Conservation (phyloP, 2,113 vertebrate genomes). For the Nothobranchius kuhntae region DNA sequence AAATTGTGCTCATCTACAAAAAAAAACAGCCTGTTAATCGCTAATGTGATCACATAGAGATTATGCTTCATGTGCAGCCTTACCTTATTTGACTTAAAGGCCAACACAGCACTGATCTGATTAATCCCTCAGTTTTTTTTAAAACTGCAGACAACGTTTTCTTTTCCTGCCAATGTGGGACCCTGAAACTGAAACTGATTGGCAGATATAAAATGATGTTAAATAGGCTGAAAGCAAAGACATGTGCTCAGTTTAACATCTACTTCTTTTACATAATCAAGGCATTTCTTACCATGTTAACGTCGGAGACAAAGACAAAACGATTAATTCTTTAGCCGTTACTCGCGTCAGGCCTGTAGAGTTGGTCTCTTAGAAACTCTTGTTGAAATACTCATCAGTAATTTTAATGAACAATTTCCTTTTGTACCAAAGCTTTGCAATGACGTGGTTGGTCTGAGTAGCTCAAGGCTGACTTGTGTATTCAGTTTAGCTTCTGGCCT, state of each 20-base stretch:
- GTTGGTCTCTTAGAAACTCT: slow-evolving; percentile 8
- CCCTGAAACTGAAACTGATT: too few species aligned
- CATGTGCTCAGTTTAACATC: not conserved
- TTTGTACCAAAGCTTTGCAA: not conserved
- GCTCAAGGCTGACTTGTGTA: slow-evolving; percentile 8
- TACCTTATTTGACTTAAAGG: not conserved
- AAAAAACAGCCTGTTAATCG: not conserved
- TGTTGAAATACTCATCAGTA: slow-evolving; percentile 6
- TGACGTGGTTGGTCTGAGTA: slow-evolving; percentile 23
- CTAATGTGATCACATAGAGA: not conserved
- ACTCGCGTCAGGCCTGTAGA: slow-evolving; percentile 6
- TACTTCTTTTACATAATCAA: not conserved
- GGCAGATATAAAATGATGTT: too few species aligned
- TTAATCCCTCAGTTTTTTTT: too few species aligned
- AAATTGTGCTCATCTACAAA: not conserved
- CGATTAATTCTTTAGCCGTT: slow-evolving; percentile 21
- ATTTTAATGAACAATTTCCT: slow-evolving; percentile 11
- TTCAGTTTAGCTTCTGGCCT: slow-evolving; percentile 12
- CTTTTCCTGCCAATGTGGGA: too few species aligned
- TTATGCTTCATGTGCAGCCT: not conserved
- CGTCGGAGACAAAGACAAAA: slow-evolving; percentile 16
- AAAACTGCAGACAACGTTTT: too few species aligned
- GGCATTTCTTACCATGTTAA: slow-evolving; percentile 3
- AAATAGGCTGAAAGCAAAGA: not conserved
- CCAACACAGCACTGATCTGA: too few species aligned